These are phyloP conservation scores for Lithodes maja DNA, from an alignment of 2,888 invertebrate species.

Conservation along the genomic window DNA sequence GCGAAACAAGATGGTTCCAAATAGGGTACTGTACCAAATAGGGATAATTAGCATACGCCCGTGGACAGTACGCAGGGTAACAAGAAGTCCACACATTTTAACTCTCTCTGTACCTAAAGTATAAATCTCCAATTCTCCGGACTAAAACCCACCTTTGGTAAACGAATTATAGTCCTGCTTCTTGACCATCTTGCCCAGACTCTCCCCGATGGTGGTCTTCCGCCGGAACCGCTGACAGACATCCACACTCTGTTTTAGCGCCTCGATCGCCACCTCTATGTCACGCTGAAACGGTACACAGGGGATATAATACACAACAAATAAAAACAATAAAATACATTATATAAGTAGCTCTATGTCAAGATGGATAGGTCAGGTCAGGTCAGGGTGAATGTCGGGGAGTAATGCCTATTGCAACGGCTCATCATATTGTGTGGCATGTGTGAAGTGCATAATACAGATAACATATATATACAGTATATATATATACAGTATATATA, in stretches of 20 bases:
- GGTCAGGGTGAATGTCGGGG: not conserved
- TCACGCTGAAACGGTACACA: conserved; percentile 77
- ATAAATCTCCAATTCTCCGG: no score
- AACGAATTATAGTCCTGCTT: conserved; percentile 85
- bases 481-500: no score
- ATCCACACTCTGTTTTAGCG: conserved; percentile 85
- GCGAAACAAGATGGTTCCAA: no score
- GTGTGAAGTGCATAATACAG: no score
- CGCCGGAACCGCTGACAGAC: conserved; percentile 84
- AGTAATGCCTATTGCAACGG: no score
- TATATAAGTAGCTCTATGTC: not conserved
- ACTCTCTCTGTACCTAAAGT: no score
- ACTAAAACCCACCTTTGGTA: conserved; percentile 78
- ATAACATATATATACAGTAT: no score
- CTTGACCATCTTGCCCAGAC: conserved; percentile 87
- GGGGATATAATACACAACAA: not conserved
- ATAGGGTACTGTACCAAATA: no score
- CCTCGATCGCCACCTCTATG: conserved; percentile 83
- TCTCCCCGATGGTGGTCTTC: conserved; percentile 84
- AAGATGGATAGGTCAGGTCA: not conserved
- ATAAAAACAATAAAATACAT: not conserved
- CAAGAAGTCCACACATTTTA: no score
- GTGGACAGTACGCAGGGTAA: no score
- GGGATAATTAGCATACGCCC: no score
- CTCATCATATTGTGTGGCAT: no score